Percentiles rank a stretch among this genome's conserved stretches.
Evolutionary conservation across 2,113 vertebrate species (phyloP).

Genomic region (Pelobates fuscus): DNA sequence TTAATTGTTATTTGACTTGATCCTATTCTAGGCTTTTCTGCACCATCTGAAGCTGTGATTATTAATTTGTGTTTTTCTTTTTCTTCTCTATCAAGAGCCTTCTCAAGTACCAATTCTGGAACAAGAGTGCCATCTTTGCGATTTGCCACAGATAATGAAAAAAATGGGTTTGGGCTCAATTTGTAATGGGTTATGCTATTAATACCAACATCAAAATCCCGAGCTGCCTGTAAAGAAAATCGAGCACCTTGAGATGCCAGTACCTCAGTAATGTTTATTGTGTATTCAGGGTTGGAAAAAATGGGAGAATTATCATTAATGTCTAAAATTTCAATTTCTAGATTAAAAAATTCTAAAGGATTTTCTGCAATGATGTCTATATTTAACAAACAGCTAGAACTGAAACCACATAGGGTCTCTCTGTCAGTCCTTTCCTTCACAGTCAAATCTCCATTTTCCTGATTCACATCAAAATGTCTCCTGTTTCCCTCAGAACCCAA

Average conservation of each 20-base stretch:
- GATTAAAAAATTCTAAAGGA: slow-evolving; percentile 66
- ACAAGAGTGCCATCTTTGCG: slow-evolving; percentile 67
- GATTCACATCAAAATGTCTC: slow-evolving; percentile 30
- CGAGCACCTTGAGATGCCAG: slow-evolving; percentile 61
- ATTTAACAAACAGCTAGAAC: slow-evolving; percentile 18
- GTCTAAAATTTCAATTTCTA: slow-evolving; percentile 76
- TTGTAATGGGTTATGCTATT: slow-evolving; percentile 73
- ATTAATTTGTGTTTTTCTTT: slow-evolving; percentile 55
- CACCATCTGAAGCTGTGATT: slow-evolving; percentile 60
- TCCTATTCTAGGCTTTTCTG: slow-evolving; percentile 56
- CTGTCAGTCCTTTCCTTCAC: slow-evolving; percentile 37
- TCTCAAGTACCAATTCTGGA: slow-evolving; percentile 74
- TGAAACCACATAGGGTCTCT: slow-evolving; percentile 40
- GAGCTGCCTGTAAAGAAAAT: slow-evolving; percentile 72
- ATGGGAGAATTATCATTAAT: slow-evolving; percentile 81
- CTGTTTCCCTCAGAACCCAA: slow-evolving; percentile 57
- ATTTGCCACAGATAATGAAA: slow-evolving; percentile 70
- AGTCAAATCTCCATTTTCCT: slow-evolving; percentile 25
- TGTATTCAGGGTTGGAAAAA: slow-evolving; percentile 73
- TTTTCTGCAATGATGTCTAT: slow-evolving; percentile 56
- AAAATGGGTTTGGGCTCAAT: slow-evolving; percentile 71
- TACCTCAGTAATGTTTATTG: slow-evolving; percentile 73
- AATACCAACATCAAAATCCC: slow-evolving; percentile 73
- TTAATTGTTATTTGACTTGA: slow-evolving; percentile 53
- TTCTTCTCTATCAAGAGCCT: slow-evolving; percentile 63